Base-by-base conservation (phyloP, 2,797 vertebrate genomes). In the Austrolebias charrua region DNA sequence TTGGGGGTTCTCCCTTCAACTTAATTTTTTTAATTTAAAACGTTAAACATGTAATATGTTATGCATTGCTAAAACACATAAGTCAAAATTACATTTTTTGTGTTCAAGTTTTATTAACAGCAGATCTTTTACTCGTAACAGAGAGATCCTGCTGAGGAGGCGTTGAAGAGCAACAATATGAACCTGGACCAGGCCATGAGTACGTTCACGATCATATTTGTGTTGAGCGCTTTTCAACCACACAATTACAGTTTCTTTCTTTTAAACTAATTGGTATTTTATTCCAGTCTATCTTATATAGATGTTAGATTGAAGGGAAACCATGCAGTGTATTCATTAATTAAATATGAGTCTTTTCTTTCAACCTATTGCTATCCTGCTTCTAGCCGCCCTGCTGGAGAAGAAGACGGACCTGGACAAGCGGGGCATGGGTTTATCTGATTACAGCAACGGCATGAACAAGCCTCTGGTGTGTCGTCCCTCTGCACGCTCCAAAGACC, bases 111-210 rank as follows among this genome's bases (percentile, higher is more conserved):
- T 16, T 57, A 12, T 24, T 54, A n/a, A 35, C 46, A 3, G 12
- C n/a, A 19, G 4, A 20, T 29, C 15, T 24, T 35, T 52, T 29
- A 9, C 43, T 1, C 15, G 1, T 75, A 78, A n/a, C 93, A 99
- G 97, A 95, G 96, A 94, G 97, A 99, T 86, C 97, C 97, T 88
- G 97, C 97, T 38, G 97, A 99, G 93, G 97, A 99, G 90, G 97
- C 97, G 87, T 92, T 99, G 92, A 98, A 97, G 91, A 98, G 95
- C 89, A 98, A 95, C 94, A 96, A 93, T 87, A 96, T 99, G 97
- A 99, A 98, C 88, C 94, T 99, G 8, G 97, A 99, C 86, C 96
- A 99, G 94, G 97, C 97, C 90, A 98, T 99, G 97, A 98, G 97
- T 98, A 91, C 94, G 96, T 95, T 64, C 8, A 52, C 24, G 14